Evolutionary conservation across 2,797 vertebrate species (phyloP).

Genomic region (Tenualosa thibaudeaui): DNA sequence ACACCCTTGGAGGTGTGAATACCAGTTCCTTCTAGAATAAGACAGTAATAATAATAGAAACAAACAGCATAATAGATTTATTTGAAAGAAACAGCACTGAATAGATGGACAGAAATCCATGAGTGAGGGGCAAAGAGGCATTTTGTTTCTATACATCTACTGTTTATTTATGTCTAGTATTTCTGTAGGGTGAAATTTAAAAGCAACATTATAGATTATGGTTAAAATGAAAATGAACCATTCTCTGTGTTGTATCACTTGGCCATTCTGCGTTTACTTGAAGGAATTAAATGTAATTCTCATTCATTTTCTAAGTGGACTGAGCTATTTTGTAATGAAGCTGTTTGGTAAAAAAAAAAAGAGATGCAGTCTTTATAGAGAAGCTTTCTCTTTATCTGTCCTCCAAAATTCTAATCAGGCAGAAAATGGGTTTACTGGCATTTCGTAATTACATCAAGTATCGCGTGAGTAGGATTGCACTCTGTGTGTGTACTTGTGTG

Average conservation of each 20-base stretch:
- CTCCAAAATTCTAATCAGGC: slow-evolving; percentile 2
- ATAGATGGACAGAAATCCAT: background rate
- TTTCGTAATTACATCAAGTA: slow-evolving; percentile 28
- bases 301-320: background rate
- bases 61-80: background rate
- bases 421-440: slow-evolving; percentile 30
- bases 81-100: background rate
- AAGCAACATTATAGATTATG: background rate
- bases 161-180: background rate
- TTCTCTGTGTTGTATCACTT: background rate
- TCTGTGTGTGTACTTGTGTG: background rate
- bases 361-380: background rate
- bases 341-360: background rate
- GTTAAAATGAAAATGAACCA: background rate
- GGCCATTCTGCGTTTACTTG: background rate
- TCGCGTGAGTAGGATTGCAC: slow-evolving; percentile 31
- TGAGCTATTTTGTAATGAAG: background rate
- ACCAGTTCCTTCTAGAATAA: background rate
- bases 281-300: background rate
- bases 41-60: background rate
- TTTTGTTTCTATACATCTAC: background rate
- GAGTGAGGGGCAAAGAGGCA: background rate
- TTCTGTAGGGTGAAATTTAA: background rate
- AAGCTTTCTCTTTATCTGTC: background rate
- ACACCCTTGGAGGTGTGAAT: background rate